These are phyloP conservation scores for Sialis lutaria DNA, from an alignment of 2,888 invertebrate genomes.

Conservation along the genomic window DNA sequence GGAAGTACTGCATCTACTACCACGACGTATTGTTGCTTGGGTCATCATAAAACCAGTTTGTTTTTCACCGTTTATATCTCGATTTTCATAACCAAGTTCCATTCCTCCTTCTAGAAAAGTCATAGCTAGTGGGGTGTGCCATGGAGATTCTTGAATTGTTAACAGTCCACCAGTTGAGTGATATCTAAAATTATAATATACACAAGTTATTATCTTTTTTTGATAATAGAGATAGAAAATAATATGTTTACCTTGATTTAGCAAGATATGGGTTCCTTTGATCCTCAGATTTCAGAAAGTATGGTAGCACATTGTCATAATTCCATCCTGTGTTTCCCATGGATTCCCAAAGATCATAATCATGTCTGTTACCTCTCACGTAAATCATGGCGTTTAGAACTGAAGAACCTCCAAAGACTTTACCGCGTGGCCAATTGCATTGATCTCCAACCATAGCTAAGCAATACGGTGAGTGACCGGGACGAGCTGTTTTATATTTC, in stretches of 20 bases:
- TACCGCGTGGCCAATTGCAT: slow-evolving; percentile 86
- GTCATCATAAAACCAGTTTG: slow-evolving; percentile 79
- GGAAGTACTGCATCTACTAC: slow-evolving; percentile 71
- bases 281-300: slow-evolving; percentile 77
- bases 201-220: too few species aligned
- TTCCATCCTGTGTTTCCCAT: slow-evolving; percentile 78
- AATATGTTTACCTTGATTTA: slow-evolving; percentile 29
- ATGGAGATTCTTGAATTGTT: slow-evolving; percentile 71
- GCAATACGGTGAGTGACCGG: slow-evolving; percentile 61
- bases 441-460: slow-evolving; percentile 74
- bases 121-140: slow-evolving; percentile 66
- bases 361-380: slow-evolving; percentile 69
- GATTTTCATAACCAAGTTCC: slow-evolving; percentile 65
- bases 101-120: slow-evolving; percentile 67
- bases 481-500: slow-evolving; percentile 79
- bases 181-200: slow-evolving; percentile 23
- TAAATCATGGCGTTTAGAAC: slow-evolving; percentile 87
- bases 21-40: slow-evolving; percentile 68
- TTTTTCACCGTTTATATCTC: slow-evolving; percentile 66
- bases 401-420: slow-evolving; percentile 75
- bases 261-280: slow-evolving; percentile 69
- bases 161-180: slow-evolving; percentile 64
- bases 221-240: too few species aligned
- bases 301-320: slow-evolving; percentile 62
- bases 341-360: slow-evolving; percentile 75